Conservation (phyloP, 1,140 invertebrate genomes). For the Atta texana region DNA sequence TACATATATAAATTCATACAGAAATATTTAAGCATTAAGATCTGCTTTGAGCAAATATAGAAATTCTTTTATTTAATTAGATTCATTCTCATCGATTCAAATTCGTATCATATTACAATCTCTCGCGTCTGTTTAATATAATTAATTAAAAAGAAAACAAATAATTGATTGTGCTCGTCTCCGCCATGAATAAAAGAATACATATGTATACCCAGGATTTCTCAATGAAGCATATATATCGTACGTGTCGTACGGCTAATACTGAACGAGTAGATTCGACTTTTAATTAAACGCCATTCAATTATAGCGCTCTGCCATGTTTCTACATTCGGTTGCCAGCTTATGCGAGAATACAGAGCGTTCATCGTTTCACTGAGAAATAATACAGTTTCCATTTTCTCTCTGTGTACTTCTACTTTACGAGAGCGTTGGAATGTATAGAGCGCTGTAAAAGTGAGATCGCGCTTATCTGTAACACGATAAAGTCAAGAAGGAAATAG, state of each 20-base stretch:
- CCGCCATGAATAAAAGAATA: slow-evolving; percentile 57
- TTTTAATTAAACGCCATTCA: slow-evolving; percentile 80
- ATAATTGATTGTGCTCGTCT: too few relatives aligned
- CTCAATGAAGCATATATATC: slow-evolving; percentile 22
- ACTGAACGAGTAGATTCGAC: slow-evolving; percentile 70
- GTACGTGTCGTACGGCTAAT: background rate
- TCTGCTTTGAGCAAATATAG: too few relatives aligned
- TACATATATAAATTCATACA: too few relatives aligned
- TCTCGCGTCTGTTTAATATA: too few relatives aligned
- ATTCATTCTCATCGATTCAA: too few relatives aligned
- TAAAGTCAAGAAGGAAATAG: slow-evolving; percentile 32
- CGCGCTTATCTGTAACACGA: slow-evolving; percentile 33
- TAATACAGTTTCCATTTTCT: slow-evolving; percentile 66
- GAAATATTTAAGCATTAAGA: too few relatives aligned
- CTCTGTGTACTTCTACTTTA: slow-evolving; percentile 33
- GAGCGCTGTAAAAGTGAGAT: slow-evolving; percentile 20
- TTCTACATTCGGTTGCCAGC: slow-evolving; percentile 55
- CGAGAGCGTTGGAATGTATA: slow-evolving; percentile 8
- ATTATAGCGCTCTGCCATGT: slow-evolving; percentile 69
- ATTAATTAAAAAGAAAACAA: too few relatives aligned
- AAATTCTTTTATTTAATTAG: too few relatives aligned
- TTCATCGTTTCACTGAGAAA: slow-evolving; percentile 61
- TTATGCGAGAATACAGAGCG: slow-evolving; percentile 24
- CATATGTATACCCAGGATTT: slow-evolving; percentile 42
- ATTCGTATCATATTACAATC: too few relatives aligned